Evolutionary conservation across 2,797 vertebrate species (phyloP).

Genomic region (Lutjanus argentimaculatus): DNA sequence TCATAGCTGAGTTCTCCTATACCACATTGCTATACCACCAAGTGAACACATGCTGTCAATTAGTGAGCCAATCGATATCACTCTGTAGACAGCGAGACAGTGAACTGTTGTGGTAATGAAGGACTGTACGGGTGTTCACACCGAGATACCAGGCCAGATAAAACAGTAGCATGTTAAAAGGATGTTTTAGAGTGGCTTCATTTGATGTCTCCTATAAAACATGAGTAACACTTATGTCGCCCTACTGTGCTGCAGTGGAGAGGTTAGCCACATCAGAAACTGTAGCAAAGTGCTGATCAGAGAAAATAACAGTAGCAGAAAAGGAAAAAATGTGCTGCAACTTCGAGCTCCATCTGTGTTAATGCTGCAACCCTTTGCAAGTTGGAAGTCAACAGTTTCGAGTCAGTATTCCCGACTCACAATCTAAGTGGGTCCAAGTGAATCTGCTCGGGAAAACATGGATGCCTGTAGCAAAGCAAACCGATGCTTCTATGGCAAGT

Average conservation of each 20-base stretch:
- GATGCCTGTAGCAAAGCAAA: too few relatives aligned
- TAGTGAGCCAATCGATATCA: conserved; percentile 62
- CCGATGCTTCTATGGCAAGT: too few relatives aligned
- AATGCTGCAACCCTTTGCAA: too few relatives aligned
- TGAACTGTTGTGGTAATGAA: conserved; percentile 52
- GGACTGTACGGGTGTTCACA: conserved; percentile 22
- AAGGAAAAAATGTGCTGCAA: background rate
- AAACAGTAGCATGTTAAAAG: conserved; percentile 23
- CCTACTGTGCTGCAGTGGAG: background rate
- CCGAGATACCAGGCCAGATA: conserved; percentile 16
- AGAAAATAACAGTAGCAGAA: background rate
- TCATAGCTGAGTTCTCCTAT: conserved; percentile 32
- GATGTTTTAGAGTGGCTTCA: conserved; percentile 32
- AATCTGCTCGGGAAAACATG: too few relatives aligned
- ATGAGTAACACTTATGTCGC: conserved; percentile 13
- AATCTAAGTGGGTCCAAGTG: too few relatives aligned
- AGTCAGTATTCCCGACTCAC: too few relatives aligned
- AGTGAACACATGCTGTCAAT: conserved; percentile 68
- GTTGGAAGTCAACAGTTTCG: too few relatives aligned
- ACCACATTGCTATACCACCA: conserved; percentile 21
- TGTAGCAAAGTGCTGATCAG: background rate
- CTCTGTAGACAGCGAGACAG: conserved; percentile 40
- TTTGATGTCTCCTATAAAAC: conserved; percentile 34
- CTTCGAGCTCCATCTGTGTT: background rate
- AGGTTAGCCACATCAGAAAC: conserved; percentile 14